phyloP scores from a whole-genome alignment of 2,888 invertebrate genomes.

The Neuroscelio doddi region DNA sequence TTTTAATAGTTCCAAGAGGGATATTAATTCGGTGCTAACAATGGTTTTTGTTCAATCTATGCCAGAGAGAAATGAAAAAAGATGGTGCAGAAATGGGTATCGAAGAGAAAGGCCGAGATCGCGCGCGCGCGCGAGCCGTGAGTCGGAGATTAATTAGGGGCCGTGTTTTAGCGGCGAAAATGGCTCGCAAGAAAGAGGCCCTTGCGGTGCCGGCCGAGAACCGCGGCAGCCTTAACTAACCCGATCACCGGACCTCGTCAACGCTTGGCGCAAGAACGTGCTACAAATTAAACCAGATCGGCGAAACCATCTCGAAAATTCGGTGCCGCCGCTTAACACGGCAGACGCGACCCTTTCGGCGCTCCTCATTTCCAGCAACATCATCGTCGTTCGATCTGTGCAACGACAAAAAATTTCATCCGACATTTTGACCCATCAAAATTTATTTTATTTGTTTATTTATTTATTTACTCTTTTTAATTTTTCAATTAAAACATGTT shows the following conservation, averaged over 20 bases:
- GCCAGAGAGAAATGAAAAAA: conserved; percentile 13
- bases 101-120: conserved; percentile 6
- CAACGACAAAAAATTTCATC: conserved; percentile 7
- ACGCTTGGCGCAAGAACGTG: conserved; percentile 67
- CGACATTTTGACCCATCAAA: too few species aligned
- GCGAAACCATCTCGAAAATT: conserved; percentile 67
- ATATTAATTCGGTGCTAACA: conserved; percentile 19
- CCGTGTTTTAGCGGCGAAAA: conserved; percentile 68
- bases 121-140: conserved; percentile 30
- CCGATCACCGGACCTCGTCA: conserved; percentile 53
- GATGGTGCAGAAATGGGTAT: background rate
- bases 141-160: conserved; percentile 68
- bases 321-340: conserved; percentile 20
- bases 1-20: conserved; percentile 12
- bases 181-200: conserved; percentile 50
- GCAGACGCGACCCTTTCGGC: conserved; percentile 16
- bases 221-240: conserved; percentile 45
- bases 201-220: conserved; percentile 36
- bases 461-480: background rate
- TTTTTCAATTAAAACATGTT: background rate
- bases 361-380: conserved; percentile 5
- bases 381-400: conserved; percentile 32
- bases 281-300: conserved; percentile 70
- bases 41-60: conserved; percentile 15
- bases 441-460: too few species aligned